Percentiles rank a stretch among this genome's conserved stretches.
These are phyloP conservation scores for Dicranocentrus wangi DNA, from an alignment of 2,888 invertebrate genomes.

Conservation along the genomic window DNA sequence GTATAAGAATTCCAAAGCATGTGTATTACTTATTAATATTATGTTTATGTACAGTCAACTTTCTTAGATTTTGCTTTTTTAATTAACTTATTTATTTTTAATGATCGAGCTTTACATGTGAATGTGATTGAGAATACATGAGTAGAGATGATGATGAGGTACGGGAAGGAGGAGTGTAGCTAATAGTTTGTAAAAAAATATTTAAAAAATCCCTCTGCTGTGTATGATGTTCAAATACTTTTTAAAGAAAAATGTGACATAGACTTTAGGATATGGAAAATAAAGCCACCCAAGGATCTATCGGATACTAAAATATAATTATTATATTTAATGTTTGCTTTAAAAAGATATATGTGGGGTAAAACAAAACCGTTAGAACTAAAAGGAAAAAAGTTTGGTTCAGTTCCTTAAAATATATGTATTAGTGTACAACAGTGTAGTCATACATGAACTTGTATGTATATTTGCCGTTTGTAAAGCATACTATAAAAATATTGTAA, in stretches of 20 bases:
- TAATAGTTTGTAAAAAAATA: slow-evolving; percentile 5
- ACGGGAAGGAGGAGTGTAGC: neutral
- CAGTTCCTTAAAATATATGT: slow-evolving; percentile 19
- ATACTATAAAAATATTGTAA: slow-evolving; percentile 10
- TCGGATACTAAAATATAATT: too few species aligned
- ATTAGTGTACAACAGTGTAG: neutral
- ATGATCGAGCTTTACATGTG: slow-evolving; percentile 62
- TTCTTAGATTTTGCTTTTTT: slow-evolving; percentile 22
- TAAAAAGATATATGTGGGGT: too few species aligned
- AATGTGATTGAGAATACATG: slow-evolving; percentile 62
- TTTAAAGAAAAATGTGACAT: neutral
- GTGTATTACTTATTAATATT: slow-evolving; percentile 28
- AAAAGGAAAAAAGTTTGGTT: neutral
- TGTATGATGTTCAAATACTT: slow-evolving; percentile 13
- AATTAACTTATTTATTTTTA: slow-evolving; percentile 42
- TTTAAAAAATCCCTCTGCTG: slow-evolving; percentile 1
- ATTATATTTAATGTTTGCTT: too few species aligned
- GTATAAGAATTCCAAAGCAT: slow-evolving; percentile 29
- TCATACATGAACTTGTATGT: too few species aligned
- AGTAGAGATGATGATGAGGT: slow-evolving; percentile 33
- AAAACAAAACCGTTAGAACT: too few species aligned
- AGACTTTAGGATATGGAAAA: too few species aligned
- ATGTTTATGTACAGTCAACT: neutral
- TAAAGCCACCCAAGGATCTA: too few species aligned
- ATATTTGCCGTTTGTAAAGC: too few species aligned